phyloP scores from a whole-genome alignment of 2,113 vertebrate genomes.

The Lota lota region DNA sequence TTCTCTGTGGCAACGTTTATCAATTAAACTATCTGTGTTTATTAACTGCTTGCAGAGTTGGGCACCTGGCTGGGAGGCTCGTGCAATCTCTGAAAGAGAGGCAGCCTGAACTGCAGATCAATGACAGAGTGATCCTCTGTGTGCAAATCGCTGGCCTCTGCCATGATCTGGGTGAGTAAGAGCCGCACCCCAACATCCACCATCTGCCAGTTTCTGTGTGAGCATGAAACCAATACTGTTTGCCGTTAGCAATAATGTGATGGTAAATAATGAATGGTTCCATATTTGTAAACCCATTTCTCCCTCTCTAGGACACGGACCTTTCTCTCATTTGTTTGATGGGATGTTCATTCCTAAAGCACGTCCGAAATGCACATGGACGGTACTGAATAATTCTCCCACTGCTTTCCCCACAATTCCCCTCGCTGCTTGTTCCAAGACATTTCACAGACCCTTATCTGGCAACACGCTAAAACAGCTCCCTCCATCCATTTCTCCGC shows the following conservation, averaged over 20 bases:
- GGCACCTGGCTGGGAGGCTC: slow-evolving; percentile 83
- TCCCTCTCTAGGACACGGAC: slow-evolving; percentile 87
- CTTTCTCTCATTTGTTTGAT: slow-evolving; percentile 97
- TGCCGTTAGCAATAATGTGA: too few relatives aligned
- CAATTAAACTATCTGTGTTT: neutral
- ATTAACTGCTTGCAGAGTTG: slow-evolving; percentile 72
- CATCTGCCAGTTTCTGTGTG: too few relatives aligned
- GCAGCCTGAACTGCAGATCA: slow-evolving; percentile 86
- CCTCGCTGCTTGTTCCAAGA: too few relatives aligned
- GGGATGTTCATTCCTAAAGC: slow-evolving; percentile 85
- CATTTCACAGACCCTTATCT: too few relatives aligned
- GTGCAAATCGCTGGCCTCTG: slow-evolving; percentile 96
- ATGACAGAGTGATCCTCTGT: slow-evolving; percentile 82
- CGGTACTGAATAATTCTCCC: slow-evolving; percentile 64
- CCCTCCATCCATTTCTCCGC: too few relatives aligned
- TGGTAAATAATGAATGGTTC: too few relatives aligned
- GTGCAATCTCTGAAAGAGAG: slow-evolving; percentile 74
- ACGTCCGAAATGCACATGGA: slow-evolving; percentile 77
- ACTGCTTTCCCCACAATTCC: neutral
- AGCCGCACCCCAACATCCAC: neutral
- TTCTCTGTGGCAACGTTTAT: too few relatives aligned
- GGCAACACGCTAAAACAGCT: too few relatives aligned
- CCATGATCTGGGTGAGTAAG: slow-evolving; percentile 86
- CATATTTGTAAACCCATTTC: neutral
- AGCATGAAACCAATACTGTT: too few relatives aligned